Base-by-base conservation (phyloP, 2,888 invertebrate genomes). In the Oxytorus armatus region DNA sequence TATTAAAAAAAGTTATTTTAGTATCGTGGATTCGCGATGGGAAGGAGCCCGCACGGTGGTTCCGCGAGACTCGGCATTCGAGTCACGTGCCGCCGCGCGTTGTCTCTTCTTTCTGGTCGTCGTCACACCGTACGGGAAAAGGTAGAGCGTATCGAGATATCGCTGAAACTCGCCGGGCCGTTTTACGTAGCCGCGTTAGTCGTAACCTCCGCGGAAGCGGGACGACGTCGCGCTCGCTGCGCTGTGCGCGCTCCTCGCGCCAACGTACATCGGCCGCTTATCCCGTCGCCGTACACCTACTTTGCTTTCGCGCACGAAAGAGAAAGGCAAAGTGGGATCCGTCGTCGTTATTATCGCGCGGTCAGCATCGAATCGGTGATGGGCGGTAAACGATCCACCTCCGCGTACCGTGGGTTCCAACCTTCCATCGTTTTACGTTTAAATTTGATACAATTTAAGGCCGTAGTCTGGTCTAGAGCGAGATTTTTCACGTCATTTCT, bases 41-140 rank as follows among this genome's bases (percentile, higher is more conserved):
- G 21, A 66, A 21, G 47, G 25, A 25, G 33, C 7, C 8, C n/a
- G 14, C n/a, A 44, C 21, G 70, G 75, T 74, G 70, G 84, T 84
- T 82, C 81, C 84, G 49, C 75, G 72, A 61, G 84, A 83, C 81
- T 84, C 83, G 82, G 75, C 82, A 84, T 84, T 80, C 74, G 70
- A 84, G 84, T 84, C 84, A 83, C 83, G 82, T 74, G 78, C 59
- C 39, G n/a, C n/a, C n/a, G 33, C 57, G 57, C 29, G 39, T 53
- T 74, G 65, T 65, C 55, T 36, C 53, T 69, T 66, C 57, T 39
- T 39, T 33, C 70, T 51, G 23, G 29, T 23, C 36, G n/a, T 44
- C 49, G 72, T 72, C 55, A 49, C 42, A 47, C 33, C 42, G 49
- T 39, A 65, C 69, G 69, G 53, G 74, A 74, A n/a, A 81, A 81